Conservation (phyloP, 2,113 vertebrate genomes). For the Laticauda laticaudata region DNA sequence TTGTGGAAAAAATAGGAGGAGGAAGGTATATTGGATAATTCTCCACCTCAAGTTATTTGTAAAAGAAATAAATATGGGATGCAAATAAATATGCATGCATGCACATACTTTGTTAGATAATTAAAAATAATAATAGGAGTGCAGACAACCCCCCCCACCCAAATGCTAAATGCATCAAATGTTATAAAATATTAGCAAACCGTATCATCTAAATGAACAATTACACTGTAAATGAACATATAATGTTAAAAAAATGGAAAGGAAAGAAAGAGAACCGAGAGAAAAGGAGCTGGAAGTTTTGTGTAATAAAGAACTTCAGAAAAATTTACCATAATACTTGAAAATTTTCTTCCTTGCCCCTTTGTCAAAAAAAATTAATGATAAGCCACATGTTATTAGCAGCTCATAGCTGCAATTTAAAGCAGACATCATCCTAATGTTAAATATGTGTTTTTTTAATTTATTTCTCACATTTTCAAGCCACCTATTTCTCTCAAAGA, state of each 20-base stretch:
- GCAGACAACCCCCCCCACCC: background rate
- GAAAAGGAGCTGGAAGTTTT: background rate
- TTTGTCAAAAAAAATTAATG: background rate
- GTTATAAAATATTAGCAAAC: background rate
- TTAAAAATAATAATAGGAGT: background rate
- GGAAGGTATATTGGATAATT: background rate
- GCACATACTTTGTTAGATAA: background rate
- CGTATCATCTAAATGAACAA: background rate
- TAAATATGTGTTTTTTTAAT: background rate
- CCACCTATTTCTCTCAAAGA: background rate
- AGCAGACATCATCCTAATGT: background rate
- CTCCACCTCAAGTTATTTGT: background rate
- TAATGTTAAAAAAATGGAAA: background rate
- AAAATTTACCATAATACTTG: background rate
- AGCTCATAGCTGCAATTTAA: background rate
- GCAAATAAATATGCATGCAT: background rate
- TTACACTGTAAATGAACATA: background rate
- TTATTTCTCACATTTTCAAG: background rate
- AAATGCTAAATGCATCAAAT: background rate
- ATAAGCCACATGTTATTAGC: background rate
- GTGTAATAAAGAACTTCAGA: background rate
- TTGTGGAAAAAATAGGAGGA: background rate
- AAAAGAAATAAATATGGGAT: background rate
- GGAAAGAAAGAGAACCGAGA: background rate
- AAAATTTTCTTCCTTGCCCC: background rate